phyloP scores from a whole-genome alignment of 2,113 vertebrate genomes.

The Tragulus kanchil region DNA sequence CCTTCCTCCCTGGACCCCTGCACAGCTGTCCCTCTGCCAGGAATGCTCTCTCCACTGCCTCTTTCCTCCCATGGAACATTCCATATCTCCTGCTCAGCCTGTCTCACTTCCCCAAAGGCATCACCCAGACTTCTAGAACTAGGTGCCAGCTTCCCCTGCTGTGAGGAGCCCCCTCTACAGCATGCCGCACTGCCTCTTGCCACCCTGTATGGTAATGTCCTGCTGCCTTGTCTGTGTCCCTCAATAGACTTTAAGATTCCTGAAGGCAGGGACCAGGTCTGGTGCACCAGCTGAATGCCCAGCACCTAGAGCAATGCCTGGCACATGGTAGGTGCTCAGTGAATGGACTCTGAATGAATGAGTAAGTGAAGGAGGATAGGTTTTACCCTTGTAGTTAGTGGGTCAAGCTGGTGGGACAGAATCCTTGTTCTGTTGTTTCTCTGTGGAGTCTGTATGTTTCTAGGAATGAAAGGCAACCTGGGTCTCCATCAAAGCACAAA shows the following conservation, averaged over 20 bases:
- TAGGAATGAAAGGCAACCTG: background rate
- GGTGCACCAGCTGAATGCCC: background rate
- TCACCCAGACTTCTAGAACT: background rate
- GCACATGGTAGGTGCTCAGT: background rate
- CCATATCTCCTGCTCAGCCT: background rate
- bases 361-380: background rate
- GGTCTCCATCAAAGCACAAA: background rate
- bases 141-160: background rate
- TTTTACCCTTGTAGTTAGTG: background rate
- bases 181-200: background rate
- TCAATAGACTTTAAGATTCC: background rate
- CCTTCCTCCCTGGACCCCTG: background rate
- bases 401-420: background rate
- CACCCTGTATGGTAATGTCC: background rate
- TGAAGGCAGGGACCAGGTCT: background rate
- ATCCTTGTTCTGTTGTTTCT: constrained; percentile 1
- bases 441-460: background rate
- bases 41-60: background rate
- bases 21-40: background rate
- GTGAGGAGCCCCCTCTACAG: background rate
- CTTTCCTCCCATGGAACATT: background rate
- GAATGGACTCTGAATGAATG: background rate
- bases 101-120: background rate
- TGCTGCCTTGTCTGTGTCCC: background rate
- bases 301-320: background rate